phyloP scores from a whole-genome alignment of 2,113 vertebrate genomes.

The Macheiramphus alcinus region DNA sequence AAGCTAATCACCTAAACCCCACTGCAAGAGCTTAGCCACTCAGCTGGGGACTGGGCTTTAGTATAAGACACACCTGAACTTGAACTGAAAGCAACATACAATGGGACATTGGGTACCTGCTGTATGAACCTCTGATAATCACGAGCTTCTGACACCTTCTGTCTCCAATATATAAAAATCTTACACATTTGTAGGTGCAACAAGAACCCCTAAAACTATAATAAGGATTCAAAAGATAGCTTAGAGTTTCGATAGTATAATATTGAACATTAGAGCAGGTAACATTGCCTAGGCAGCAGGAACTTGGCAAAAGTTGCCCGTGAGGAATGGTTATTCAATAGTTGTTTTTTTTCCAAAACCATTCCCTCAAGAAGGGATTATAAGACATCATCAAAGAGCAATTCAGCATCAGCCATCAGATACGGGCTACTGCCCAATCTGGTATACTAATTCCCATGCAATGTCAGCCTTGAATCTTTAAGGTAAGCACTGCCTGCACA shows the following conservation, averaged over 20 bases:
- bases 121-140: not conserved
- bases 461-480: not conserved
- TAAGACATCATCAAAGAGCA: not conserved
- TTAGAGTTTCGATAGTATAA: not conserved
- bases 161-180: too few relatives aligned
- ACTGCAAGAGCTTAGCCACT: not conserved
- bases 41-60: not conserved
- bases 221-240: not conserved
- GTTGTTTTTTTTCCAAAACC: not conserved
- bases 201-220: not conserved
- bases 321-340: not conserved
- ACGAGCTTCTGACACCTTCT: accelerated
- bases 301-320: not conserved
- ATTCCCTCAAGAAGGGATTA: not conserved
- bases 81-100: not conserved
- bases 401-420: not conserved
- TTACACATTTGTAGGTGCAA: not conserved
- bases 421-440: not conserved
- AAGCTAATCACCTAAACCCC: not conserved
- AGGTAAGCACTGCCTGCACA: not conserved
- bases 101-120: not conserved
- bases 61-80: not conserved
- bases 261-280: accelerated
- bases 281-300: not conserved
- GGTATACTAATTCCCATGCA: not conserved